A percentile compares a stretch with the other conserved stretches of the same genome.
Conservation (phyloP, 2,888 invertebrate species). For the Xestoiulus laeticollis region DNA sequence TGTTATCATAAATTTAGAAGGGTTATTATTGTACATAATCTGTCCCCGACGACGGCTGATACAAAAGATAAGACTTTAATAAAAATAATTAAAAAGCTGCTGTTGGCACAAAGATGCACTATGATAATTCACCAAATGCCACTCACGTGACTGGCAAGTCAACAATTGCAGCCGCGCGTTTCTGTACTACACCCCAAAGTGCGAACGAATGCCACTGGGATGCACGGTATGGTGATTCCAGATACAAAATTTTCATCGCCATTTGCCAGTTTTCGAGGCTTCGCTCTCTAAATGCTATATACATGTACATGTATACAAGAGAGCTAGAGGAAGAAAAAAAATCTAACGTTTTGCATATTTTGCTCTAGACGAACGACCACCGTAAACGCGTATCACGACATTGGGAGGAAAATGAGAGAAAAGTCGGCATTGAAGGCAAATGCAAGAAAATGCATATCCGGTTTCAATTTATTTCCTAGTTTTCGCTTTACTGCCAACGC, state of each 20-base stretch:
- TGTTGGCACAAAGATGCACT: constrained; percentile 21
- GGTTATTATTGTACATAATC: constrained; percentile 44
- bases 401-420: background rate
- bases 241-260: background rate
- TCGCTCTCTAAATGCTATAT: background rate
- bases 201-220: background rate
- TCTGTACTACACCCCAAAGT: background rate
- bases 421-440: background rate
- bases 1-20: constrained; percentile 47
- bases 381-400: background rate
- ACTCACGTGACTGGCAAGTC: constrained; percentile 13
- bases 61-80: constrained; percentile 48
- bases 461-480: background rate
- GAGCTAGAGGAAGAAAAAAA: no score
- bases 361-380: background rate
- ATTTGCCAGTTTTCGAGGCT: background rate
- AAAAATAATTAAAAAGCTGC: constrained; percentile 48
- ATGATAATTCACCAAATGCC: constrained; percentile 23
- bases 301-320: background rate
- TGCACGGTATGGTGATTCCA: background rate
- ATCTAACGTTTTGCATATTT: background rate
- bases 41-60: constrained; percentile 47
- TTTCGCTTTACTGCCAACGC: background rate
- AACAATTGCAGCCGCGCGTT: background rate
- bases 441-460: background rate